phyloP scores from a whole-genome alignment of 1,140 invertebrate genomes.

The Drosophila neocordata region DNA sequence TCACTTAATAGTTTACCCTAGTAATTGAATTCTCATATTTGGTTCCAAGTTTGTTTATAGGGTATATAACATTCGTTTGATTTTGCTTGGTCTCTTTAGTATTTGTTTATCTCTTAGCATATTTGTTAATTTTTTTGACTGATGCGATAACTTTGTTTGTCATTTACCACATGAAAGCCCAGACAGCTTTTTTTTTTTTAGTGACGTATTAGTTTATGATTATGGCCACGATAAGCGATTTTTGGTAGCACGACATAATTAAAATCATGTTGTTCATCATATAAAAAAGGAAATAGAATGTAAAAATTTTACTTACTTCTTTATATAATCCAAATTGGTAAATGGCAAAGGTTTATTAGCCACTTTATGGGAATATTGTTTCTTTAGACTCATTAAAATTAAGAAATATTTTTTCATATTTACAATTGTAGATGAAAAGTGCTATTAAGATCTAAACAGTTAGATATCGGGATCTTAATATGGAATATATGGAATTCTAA shows the following conservation, averaged over 20 bases:
- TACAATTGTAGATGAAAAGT: too few relatives aligned
- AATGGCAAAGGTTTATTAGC: neutral
- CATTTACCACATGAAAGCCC: neutral
- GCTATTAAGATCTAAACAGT: too few relatives aligned
- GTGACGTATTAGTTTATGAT: conserved; percentile 2
- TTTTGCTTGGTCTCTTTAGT: too few relatives aligned
- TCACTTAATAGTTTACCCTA: too few relatives aligned
- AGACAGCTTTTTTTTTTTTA: conserved; percentile 24
- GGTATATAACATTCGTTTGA: neutral
- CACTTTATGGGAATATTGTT: neutral
- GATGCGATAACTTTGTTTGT: conserved; percentile 19
- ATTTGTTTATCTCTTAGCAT: conserved; percentile 30
- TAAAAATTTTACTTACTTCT: conserved; percentile 52
- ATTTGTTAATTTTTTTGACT: conserved; percentile 16
- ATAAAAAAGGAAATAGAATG: neutral
- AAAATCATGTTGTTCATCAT: neutral
- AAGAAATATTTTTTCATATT: conserved; percentile 40
- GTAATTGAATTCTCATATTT: too few relatives aligned
- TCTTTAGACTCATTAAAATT: conserved; percentile 15
- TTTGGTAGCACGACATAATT: neutral
- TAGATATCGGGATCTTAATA: too few relatives aligned
- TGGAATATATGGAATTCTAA: too few relatives aligned
- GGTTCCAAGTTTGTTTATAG: too few relatives aligned
- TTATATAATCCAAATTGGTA: conserved; percentile 45
- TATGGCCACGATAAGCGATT: neutral